A percentile compares a stretch with the other conserved stretches of the same genome.
phyloP scores from a whole-genome alignment of 2,113 vertebrate species.

The Pelecanus crispus region DNA sequence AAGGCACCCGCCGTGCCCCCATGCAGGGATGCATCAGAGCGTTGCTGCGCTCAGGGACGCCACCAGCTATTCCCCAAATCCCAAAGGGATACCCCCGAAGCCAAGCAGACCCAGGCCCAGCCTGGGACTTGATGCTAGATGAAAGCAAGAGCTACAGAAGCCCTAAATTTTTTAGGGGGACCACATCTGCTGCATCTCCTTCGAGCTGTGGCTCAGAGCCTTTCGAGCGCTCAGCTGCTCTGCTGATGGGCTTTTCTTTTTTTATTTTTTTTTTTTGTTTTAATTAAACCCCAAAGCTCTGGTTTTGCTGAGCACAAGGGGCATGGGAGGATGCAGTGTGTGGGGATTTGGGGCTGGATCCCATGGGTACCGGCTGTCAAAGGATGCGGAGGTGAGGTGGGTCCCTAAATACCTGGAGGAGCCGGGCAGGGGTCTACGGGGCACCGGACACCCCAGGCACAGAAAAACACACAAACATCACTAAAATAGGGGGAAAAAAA shows the following conservation, averaged over 20 bases:
- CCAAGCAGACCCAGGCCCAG: fast-evolving
- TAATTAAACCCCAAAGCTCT: not conserved
- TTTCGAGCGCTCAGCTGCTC: not conserved
- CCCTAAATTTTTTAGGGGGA: not conserved
- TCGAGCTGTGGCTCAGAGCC: not conserved
- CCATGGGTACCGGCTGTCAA: fast-evolving
- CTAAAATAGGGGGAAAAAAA: not conserved
- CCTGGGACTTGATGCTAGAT: not conserved
- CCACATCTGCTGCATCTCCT: not conserved
- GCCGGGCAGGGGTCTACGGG: fast-evolving
- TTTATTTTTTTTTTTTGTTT: not conserved
- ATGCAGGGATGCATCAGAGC: not conserved
- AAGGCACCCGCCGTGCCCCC: fast-evolving
- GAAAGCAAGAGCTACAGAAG: not conserved
- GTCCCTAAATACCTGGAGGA: not conserved
- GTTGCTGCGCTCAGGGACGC: not conserved
- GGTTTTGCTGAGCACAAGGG: not conserved
- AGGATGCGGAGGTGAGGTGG: not conserved
- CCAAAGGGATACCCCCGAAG: not conserved
- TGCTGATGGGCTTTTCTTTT: not conserved
- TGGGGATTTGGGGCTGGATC: not conserved
- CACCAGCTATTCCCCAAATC: not conserved
- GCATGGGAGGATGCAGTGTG: not conserved
- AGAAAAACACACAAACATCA: not conserved
- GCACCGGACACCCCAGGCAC: too few relatives aligned